Evolutionary conservation across 2,797 vertebrate species (phyloP).

Genomic region (Squalus acanthias): DNA sequence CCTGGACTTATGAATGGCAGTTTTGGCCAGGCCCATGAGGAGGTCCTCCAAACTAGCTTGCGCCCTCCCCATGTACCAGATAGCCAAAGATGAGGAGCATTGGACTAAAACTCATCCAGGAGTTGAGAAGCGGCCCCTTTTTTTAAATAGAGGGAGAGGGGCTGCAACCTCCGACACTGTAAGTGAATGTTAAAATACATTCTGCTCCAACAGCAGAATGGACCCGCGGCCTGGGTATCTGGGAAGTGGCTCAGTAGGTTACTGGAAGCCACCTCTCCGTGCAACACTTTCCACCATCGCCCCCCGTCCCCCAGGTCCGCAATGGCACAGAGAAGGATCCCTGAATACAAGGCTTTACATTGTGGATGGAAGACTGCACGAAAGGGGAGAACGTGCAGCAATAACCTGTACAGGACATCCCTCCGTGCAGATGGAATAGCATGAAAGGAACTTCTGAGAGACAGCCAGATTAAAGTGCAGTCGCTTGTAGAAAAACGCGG

Average conservation of each 20-base stretch:
- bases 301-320: neutral
- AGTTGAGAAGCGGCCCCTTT: neutral
- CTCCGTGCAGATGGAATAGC: neutral
- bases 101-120: neutral
- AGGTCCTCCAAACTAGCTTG: neutral
- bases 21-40: neutral
- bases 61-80: no score
- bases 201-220: neutral
- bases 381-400: neutral
- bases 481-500: neutral
- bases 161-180: neutral
- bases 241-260: neutral
- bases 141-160: neutral
- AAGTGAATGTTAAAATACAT: neutral
- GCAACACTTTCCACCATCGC: neutral
- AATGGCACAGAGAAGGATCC: neutral
- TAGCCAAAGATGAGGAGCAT: neutral
- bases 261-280: neutral
- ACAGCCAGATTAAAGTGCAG: neutral
- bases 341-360: neutral
- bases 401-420: neutral
- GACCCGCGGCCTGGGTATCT: neutral
- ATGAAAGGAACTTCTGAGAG: neutral
- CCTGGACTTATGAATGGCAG: neutral
- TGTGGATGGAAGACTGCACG: neutral